Percentiles rank a stretch among this genome's conserved stretches.
Evolutionary conservation across 2,113 vertebrate species (phyloP).

Genomic region (Merops nubicus): DNA sequence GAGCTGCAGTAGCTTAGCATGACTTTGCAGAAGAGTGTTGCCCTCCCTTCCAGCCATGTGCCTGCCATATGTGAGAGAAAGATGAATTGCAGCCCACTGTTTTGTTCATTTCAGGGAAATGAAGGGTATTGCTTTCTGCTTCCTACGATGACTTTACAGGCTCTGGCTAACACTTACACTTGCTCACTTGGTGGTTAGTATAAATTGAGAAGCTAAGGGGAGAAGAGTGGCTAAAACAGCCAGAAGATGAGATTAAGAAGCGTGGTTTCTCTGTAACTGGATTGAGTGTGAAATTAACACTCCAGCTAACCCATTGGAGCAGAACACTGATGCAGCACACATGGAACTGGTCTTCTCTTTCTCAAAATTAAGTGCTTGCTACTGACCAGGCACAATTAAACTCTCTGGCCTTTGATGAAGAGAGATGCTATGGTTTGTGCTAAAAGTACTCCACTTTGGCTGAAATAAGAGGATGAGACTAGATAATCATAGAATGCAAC

Average conservation of each 20-base stretch:
- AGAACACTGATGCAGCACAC: not conserved
- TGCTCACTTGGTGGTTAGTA: not conserved
- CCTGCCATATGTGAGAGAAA: not conserved
- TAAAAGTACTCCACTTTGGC: not conserved
- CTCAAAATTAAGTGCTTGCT: not conserved
- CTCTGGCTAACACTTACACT: not conserved
- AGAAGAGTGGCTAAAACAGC: not conserved
- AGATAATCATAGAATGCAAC: conserved; percentile 48
- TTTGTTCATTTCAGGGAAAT: not conserved
- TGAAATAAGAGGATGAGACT: conserved; percentile 5
- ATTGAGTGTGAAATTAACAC: not conserved
- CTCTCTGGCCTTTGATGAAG: not conserved
- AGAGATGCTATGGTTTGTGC: not conserved
- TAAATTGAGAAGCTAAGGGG: not conserved
- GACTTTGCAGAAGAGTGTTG: not conserved
- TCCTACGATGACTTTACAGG: not conserved
- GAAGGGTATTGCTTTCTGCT: not conserved
- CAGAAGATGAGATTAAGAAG: not conserved
- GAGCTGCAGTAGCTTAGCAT: not conserved
- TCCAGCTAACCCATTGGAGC: not conserved
- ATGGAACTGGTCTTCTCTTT: not conserved
- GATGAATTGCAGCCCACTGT: not conserved
- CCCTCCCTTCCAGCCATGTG: not conserved
- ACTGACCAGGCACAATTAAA: not conserved
- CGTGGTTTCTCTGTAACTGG: not conserved